Percentiles rank a stretch among this genome's conserved stretches.
Conservation (phyloP, 2,113 vertebrate species). For the Lipophrys pholis region DNA sequence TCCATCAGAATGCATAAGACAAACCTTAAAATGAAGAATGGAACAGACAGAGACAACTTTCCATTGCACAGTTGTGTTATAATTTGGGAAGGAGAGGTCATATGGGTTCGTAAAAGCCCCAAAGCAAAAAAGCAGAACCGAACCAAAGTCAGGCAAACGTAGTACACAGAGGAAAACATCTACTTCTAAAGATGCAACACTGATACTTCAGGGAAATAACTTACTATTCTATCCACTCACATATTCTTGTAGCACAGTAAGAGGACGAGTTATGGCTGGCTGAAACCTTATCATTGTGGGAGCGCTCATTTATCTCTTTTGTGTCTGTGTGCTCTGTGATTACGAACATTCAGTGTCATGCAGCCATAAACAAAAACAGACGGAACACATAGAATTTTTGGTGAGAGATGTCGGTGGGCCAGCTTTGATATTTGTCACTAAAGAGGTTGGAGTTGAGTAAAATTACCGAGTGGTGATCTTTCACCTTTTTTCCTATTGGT, state of each 20-base stretch:
- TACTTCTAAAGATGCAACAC: slow-evolving; percentile 6
- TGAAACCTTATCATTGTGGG: slow-evolving; percentile 49
- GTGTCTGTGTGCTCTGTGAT: slow-evolving; percentile 29
- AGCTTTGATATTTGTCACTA: slow-evolving; percentile 21
- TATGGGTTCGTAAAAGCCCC: slow-evolving; percentile 32
- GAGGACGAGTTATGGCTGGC: slow-evolving; percentile 10
- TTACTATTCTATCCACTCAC: background rate
- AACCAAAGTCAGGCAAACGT: slow-evolving; percentile 4
- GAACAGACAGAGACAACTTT: slow-evolving; percentile 51
- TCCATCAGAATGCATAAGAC: slow-evolving; percentile 31
- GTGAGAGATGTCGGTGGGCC: slow-evolving; percentile 37
- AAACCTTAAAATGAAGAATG: too few species aligned
- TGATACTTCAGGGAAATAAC: background rate
- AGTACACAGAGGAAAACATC: slow-evolving; percentile 28
- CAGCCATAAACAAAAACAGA: slow-evolving; percentile 17
- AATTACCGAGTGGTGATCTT: slow-evolving; percentile 19
- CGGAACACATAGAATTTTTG: slow-evolving; percentile 37
- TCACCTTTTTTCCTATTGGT: background rate
- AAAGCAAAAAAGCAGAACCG: background rate
- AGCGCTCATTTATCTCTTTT: slow-evolving; percentile 15
- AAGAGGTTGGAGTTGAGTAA: slow-evolving; percentile 2
- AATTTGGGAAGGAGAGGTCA: slow-evolving; percentile 54
- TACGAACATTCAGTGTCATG: slow-evolving; percentile 24
- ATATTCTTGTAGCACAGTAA: background rate
- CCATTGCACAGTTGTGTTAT: slow-evolving; percentile 55